These are phyloP conservation scores for Sebastes itinus DNA, from an alignment of 2,797 vertebrate species.

Conservation along the genomic window DNA sequence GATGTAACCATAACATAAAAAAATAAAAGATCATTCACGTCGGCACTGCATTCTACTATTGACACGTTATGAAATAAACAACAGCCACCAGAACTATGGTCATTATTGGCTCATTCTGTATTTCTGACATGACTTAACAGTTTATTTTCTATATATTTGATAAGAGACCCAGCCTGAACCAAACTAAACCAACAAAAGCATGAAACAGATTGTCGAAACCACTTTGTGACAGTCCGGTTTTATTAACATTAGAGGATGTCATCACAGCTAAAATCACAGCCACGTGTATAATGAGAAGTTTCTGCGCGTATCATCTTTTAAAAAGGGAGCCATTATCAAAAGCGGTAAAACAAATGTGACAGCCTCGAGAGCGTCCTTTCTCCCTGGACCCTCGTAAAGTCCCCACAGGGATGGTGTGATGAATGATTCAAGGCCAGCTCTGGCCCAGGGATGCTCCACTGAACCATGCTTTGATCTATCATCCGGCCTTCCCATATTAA, in stretches of 20 bases:
- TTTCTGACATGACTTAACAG: background rate
- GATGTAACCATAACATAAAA: background rate
- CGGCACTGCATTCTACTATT: background rate
- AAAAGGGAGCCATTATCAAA: constrained; percentile 71
- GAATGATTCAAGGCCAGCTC: constrained; percentile 81
- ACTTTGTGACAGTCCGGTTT: constrained; percentile 10
- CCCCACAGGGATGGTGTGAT: constrained; percentile 74
- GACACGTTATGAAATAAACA: background rate
- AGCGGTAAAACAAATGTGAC: constrained; percentile 80
- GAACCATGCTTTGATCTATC: constrained; percentile 83
- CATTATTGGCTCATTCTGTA: background rate
- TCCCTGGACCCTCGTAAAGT: constrained; percentile 66
- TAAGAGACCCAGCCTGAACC: background rate
- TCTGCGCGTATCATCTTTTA: constrained; percentile 59
- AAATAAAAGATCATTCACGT: background rate
- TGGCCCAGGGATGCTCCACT: constrained; percentile 78
- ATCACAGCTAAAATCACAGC: constrained; percentile 46
- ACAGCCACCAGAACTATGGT: background rate
- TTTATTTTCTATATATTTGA: background rate
- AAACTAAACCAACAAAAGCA: constrained; percentile 3
- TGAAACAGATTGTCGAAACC: constrained; percentile 5
- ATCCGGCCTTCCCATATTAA: constrained; percentile 83
- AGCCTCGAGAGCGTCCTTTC: constrained; percentile 69
- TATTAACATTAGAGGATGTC: constrained; percentile 34
- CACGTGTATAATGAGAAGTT: constrained; percentile 48